Base-by-base conservation (phyloP, 1,140 invertebrate genomes). In the Calycopis cecrops region DNA sequence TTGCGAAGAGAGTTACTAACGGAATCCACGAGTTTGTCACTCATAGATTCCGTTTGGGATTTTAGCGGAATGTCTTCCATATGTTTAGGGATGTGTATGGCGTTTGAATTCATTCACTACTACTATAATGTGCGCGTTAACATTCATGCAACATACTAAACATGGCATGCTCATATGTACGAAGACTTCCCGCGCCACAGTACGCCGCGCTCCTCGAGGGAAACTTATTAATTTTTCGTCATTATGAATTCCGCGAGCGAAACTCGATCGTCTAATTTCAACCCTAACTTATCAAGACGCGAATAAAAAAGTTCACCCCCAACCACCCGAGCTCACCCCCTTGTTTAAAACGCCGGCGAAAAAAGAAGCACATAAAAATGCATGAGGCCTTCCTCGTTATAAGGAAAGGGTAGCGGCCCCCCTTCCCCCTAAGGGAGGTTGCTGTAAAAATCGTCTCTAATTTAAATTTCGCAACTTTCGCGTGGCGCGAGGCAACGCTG, bases 321-420 rank as follows among this genome's bases (percentile, higher is more conserved):
- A 59, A 66, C 76, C 67, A 75, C 80, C 76, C 72, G 74, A 67
- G 73, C 80, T 83, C 84, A 87, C 85, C 84, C 81, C 81, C 87
- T 87, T 87, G 86, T 88, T 87, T 88, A 88, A 88, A 88, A 88
- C 79, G 84, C 87, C 78, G 83, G 73, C 83, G 84, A 88, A 88
- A 88, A 88, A 88, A 88, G 87, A 86, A 88, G 87, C 84, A 88
- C 87, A 88, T 88, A 88, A 88, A 88, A 88, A 88, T 88, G 87
- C 87, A 88, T 88, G 87, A 88, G 87, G 86, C 86, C 85, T 86
- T 87, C 85, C 85, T 87, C 86, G 82, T 87, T 87, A 85, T 82
- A 88, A 86, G 85, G 84, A 88, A 88, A 88, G 87, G 87, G 87
- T 88, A 87, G 82, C 74, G 67, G 62, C 67, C 73, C 76, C 78